Conservation (phyloP, 1,140 invertebrate species). For the Danaus plexippus region DNA sequence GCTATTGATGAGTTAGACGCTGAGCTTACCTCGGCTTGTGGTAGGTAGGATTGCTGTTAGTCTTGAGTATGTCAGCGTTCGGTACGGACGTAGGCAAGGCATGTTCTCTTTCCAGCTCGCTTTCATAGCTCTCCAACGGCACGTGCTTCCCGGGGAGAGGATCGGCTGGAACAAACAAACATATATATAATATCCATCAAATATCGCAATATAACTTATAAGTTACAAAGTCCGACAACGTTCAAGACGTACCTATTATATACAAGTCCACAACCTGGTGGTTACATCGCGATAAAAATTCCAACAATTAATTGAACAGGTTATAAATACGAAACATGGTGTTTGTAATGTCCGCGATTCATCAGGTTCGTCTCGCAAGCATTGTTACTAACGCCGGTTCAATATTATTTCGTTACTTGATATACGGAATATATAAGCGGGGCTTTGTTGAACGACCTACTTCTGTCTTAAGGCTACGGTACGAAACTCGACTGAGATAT, state of each 20-base stretch:
- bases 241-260: too few species aligned
- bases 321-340: constrained; percentile 10
- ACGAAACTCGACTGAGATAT: too few species aligned
- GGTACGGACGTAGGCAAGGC: constrained; percentile 79
- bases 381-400: constrained; percentile 39
- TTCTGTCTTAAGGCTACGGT: constrained; percentile 15
- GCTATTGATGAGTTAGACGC: neutral
- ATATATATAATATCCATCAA: neutral
- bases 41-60: constrained; percentile 79
- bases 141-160: constrained; percentile 69
- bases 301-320: too few species aligned
- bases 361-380: constrained; percentile 49
- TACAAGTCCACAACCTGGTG: too few species aligned
- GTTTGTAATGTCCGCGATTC: constrained; percentile 49
- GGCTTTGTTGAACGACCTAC: constrained; percentile 40
- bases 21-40: constrained; percentile 75
- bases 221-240: neutral
- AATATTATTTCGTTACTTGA: constrained; percentile 35
- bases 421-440: constrained; percentile 31
- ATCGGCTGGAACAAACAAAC: constrained; percentile 48
- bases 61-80: constrained; percentile 79
- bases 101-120: constrained; percentile 78
- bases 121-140: constrained; percentile 73
- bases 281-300: too few species aligned
- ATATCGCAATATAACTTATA: neutral